phyloP scores from a whole-genome alignment of 2,888 invertebrate genomes.

The Andrena hattorfiana region DNA sequence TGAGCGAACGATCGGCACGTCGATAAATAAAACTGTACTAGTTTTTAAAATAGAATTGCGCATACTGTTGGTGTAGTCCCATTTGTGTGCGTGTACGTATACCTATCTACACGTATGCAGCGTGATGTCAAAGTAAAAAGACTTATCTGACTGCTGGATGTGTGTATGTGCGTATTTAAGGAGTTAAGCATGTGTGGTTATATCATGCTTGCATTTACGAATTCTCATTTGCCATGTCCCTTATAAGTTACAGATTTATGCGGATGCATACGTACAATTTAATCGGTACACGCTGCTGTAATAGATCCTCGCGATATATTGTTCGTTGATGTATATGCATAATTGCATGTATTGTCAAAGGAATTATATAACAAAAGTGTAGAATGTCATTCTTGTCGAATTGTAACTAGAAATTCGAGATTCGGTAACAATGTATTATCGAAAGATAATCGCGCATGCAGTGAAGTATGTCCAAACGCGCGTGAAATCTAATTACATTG shows the following conservation, averaged over 20 bases:
- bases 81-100: background rate
- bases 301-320: no score
- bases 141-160: background rate
- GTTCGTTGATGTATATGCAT: background rate
- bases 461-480: constrained; percentile 3
- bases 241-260: background rate
- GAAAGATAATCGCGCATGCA: constrained; percentile 20
- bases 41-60: background rate
- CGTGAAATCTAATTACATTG: constrained; percentile 16
- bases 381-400: background rate
- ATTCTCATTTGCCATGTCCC: no score
- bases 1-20: background rate
- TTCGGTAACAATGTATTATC: constrained; percentile 27
- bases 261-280: no score
- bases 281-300: no score
- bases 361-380: constrained; percentile 20
- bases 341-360: background rate
- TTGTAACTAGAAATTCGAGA: background rate
- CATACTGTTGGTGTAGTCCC: constrained; percentile 34
- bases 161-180: no score
- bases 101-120: background rate
- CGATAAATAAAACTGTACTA: background rate
- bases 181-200: no score
- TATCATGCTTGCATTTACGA: no score
- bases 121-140: no score